Evolutionary conservation across 2,113 vertebrate species (phyloP).

Genomic region (Herpailurus yagouaroundi): DNA sequence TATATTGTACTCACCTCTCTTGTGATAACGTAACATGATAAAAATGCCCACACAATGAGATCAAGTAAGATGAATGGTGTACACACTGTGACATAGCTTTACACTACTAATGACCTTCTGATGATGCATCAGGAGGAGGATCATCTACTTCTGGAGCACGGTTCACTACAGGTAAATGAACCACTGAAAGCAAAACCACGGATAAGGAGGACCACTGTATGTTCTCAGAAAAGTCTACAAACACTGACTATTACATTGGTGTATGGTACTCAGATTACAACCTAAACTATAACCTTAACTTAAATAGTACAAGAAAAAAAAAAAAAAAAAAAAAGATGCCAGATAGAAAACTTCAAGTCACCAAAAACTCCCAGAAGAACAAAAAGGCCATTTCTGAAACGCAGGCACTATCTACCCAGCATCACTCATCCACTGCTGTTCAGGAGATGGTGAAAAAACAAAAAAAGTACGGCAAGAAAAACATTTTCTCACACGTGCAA

Average conservation of each 20-base stretch:
- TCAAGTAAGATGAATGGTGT: not conserved
- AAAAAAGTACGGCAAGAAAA: not conserved
- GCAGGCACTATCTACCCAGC: not conserved
- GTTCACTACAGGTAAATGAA: not conserved
- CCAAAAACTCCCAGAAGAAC: not conserved
- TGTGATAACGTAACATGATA: not conserved
- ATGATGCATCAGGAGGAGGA: not conserved
- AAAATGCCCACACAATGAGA: not conserved
- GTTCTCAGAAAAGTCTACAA: not conserved
- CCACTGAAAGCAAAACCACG: not conserved
- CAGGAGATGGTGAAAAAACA: too few species aligned
- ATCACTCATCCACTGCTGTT: not conserved
- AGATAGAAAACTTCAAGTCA: not conserved
- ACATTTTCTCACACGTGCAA: not conserved
- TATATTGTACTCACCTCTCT: not conserved
- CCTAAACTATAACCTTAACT: not conserved
- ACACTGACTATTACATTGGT: not conserved
- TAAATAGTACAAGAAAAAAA: not conserved
- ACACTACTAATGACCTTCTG: not conserved
- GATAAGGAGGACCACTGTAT: not conserved
- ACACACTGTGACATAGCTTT: not conserved
- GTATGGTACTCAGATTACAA: not conserved
- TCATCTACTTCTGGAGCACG: not conserved
- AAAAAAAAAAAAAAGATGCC: not conserved
- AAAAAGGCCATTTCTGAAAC: slow-evolving; percentile 25